Evolutionary conservation across 2,888 invertebrate genomes (phyloP).

Genomic region (Temnothorax rugatulus): DNA sequence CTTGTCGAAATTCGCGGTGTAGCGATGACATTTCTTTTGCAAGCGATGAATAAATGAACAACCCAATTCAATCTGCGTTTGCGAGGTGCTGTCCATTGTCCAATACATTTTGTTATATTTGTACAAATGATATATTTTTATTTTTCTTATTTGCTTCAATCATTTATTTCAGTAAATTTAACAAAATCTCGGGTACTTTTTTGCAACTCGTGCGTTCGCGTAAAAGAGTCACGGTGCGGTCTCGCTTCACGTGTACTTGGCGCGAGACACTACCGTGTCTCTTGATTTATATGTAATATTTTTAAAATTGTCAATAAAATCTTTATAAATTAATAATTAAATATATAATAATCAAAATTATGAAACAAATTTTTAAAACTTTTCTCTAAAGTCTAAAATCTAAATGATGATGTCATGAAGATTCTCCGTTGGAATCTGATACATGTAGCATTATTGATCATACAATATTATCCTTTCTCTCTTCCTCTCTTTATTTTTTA

Average conservation of each 20-base stretch:
- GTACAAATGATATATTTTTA: not conserved
- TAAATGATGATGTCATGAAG: not conserved
- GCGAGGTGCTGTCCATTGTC: not conserved
- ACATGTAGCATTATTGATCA: too few species aligned
- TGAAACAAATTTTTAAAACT: not conserved
- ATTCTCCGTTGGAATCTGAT: not conserved
- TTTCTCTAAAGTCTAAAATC: too few species aligned
- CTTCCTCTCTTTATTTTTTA: not conserved
- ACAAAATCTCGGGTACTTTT: too few species aligned
- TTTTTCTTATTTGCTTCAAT: not conserved
- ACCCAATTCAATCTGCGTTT: not conserved
- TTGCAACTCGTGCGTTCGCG: too few species aligned
- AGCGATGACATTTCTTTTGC: constrained; percentile 3
- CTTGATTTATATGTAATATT: not conserved
- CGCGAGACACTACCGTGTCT: too few species aligned
- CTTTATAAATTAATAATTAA: not conserved
- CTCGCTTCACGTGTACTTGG: too few species aligned
- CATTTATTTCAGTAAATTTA: not conserved
- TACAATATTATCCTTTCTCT: not conserved
- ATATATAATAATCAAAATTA: not conserved
- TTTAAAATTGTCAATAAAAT: not conserved
- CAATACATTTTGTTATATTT: not conserved
- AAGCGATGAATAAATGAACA: not conserved
- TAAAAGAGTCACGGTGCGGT: too few species aligned
- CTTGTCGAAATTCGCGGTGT: constrained; percentile 10